phyloP scores from a whole-genome alignment of 2,113 vertebrate species.

The Pipa parva region DNA sequence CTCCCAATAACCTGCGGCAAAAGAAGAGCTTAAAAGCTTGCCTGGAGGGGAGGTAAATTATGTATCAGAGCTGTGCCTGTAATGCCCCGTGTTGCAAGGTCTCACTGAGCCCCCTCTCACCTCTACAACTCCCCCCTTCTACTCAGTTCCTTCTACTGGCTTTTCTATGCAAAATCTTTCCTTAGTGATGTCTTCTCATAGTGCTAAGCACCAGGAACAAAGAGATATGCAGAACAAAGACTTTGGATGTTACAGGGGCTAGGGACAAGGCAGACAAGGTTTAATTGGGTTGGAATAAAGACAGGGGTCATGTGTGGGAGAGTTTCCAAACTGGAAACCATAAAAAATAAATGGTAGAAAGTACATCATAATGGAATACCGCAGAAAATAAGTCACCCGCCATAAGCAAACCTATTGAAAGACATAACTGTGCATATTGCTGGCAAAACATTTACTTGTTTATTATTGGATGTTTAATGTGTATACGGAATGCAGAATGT shows the following conservation, averaged over 20 bases:
- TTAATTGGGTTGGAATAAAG: not conserved
- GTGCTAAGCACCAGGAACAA: not conserved
- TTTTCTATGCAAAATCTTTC: slow-evolving; percentile 28
- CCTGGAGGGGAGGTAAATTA: slow-evolving; percentile 48
- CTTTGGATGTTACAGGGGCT: not conserved
- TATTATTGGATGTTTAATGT: too few relatives aligned
- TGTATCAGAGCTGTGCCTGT: slow-evolving; percentile 38
- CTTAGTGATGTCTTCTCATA: slow-evolving; percentile 28
- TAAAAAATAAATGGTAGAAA: not conserved
- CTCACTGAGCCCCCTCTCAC: not conserved
- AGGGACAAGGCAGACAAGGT: not conserved
- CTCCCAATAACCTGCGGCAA: slow-evolving; percentile 47
- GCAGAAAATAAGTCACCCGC: not conserved
- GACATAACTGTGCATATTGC: too few relatives aligned
- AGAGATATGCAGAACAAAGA: slow-evolving; percentile 26
- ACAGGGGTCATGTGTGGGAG: not conserved
- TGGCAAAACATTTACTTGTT: too few relatives aligned
- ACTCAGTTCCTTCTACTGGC: not conserved
- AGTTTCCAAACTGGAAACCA: not conserved
- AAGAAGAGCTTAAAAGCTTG: slow-evolving; percentile 47
- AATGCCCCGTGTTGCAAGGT: slow-evolving; percentile 24
- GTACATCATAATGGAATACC: not conserved
- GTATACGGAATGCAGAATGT: too few relatives aligned
- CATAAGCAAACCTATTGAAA: not conserved
- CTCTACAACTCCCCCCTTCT: not conserved